Base-by-base conservation (phyloP, 2,888 invertebrate species). In the Leptinotarsa rubiginosa region DNA sequence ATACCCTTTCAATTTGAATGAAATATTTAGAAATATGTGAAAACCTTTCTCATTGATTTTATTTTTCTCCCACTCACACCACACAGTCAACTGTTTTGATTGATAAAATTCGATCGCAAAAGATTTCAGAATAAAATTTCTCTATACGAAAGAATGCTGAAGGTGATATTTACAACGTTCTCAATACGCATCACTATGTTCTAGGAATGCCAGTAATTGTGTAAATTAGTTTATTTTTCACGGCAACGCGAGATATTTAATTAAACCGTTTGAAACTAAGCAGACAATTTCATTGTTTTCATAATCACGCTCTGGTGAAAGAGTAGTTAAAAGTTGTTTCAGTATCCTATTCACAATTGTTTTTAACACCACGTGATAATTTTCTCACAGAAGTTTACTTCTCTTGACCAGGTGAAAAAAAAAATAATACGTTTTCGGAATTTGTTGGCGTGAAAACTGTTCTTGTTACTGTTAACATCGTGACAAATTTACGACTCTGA, bases 131-230 rank as follows among this genome's bases (percentile, higher is more conserved):
- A n/a, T n/a, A 3, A 50, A 16, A 56, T 56, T 56, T 56, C 22
- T 56, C 22, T 2, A 41, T 62, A 22, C 25, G 31, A 62, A 62
- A 62, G 25, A 62, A 41, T 62, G 31, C 62, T 62, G 31, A 62
- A 62, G 62, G 62, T 62, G n/a, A 62, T 62, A n/a, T 62, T 62
- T 31, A 62, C 62, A 31, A 62, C 4, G n/a, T 62, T 62, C 62
- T 31, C 31, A 10, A 62, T 31, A n/a, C 31, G 62, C 62, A 16
- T 62, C 62, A 62, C 4, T 31, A 41, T 62, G n/a, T 31, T 62
- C 62, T 25, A 62, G 62, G 62, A 62, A 62, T 62, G 7, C n/a
- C 16, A 31, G 31, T 62, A 41, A 62, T 62, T 62, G 62, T 62
- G 31, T 62, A 62, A 62, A 62, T 62, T 41, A 62, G 16, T 62